Percentiles rank a stretch among this genome's conserved stretches.
phyloP scores from a whole-genome alignment of 2,113 vertebrate genomes.

The Scophthalmus maximus region DNA sequence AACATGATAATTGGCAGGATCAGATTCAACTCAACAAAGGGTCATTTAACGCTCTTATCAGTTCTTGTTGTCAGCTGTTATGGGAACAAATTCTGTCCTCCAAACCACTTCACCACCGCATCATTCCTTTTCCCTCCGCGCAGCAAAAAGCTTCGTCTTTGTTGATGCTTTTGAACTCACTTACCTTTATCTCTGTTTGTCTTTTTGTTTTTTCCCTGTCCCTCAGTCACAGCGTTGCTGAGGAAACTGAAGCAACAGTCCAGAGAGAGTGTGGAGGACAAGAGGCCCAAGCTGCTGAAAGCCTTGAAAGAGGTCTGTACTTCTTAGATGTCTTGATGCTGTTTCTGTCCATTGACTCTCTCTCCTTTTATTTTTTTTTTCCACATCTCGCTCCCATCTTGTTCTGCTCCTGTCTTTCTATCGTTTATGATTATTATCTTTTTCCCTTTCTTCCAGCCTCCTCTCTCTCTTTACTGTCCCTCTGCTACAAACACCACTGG shows the following conservation, averaged over 20 bases:
- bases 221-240: slow-evolving; percentile 94
- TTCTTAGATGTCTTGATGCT: neutral
- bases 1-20: neutral
- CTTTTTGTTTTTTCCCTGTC: slow-evolving; percentile 9
- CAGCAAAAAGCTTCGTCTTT: neutral
- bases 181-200: slow-evolving; percentile 4
- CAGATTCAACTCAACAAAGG: slow-evolving; percentile 8
- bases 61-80: neutral
- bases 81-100: neutral
- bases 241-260: slow-evolving; percentile 99
- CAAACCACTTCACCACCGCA: too few relatives aligned
- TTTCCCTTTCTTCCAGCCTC: neutral
- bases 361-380: neutral
- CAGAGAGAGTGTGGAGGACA: slow-evolving; percentile 98
- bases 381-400: neutral
- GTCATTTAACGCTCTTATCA: neutral
- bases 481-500: neutral
- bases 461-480: neutral
- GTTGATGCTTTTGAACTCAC: slow-evolving; percentile 17
- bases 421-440: neutral
- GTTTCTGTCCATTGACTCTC: neutral
- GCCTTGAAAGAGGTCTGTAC: slow-evolving; percentile 93
- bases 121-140: neutral
- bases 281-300: slow-evolving; percentile 95
- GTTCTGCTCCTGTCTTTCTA: neutral